Evolutionary conservation across 2,888 invertebrate species (phyloP).

Genomic region (Calameuta filiformis): DNA sequence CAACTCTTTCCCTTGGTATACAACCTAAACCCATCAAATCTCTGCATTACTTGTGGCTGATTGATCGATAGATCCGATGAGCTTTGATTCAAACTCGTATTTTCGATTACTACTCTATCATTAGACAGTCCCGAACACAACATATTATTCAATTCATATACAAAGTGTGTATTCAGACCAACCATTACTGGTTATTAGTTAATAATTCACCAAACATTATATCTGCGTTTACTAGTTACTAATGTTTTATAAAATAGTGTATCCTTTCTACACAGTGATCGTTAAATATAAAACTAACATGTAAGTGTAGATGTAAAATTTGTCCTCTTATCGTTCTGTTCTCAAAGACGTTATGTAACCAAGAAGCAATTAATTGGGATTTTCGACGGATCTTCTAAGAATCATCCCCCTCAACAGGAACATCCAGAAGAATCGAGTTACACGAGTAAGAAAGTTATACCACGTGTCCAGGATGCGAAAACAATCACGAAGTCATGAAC

Average conservation of each 20-base stretch:
- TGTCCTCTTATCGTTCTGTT: neutral
- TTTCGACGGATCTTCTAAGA: neutral
- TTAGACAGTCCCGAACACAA: neutral
- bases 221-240: neutral
- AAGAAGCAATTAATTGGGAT: neutral
- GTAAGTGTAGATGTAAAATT: neutral
- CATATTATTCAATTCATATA: neutral
- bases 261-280: neutral
- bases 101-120: neutral
- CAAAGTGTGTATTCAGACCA: neutral
- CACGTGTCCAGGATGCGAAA: neutral
- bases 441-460: neutral
- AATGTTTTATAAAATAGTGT: neutral
- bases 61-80: slow-evolving; percentile 44
- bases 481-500: neutral
- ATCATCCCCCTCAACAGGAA: neutral
- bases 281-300: neutral
- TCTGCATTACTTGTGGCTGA: slow-evolving; percentile 51
- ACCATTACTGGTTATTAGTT: neutral
- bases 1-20: slow-evolving; percentile 40
- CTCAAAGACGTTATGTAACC: neutral
- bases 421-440: neutral
- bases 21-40: slow-evolving; percentile 47
- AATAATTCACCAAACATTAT: neutral
- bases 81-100: slow-evolving; percentile 17